Percentiles rank a stretch among this genome's conserved stretches.
Conservation (phyloP, 2,113 vertebrate species). For the Albula glossodonta region DNA sequence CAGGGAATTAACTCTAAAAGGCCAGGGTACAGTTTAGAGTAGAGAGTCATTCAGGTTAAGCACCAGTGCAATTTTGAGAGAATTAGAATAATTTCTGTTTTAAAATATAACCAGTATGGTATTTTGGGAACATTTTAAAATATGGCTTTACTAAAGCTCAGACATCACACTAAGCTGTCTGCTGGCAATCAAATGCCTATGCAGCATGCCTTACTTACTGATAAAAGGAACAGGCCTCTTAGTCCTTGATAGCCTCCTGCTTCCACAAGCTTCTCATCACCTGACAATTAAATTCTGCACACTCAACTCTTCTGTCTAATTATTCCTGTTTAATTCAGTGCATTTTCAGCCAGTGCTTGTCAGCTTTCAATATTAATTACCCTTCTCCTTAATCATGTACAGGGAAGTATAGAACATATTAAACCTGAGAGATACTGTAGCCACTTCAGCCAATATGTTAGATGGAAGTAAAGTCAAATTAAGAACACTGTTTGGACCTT, state of each 20-base stretch:
- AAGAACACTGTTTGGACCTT: background rate
- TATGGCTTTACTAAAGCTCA: too few relatives aligned
- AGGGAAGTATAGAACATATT: background rate
- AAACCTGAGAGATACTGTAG: background rate
- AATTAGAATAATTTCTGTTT: too few relatives aligned
- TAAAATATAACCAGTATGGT: too few relatives aligned
- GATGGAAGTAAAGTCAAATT: background rate
- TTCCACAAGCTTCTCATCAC: slow-evolving; percentile 15
- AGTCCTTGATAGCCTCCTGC: background rate
- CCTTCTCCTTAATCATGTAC: slow-evolving; percentile 16
- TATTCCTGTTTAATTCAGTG: slow-evolving; percentile 30
- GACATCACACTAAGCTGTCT: background rate
- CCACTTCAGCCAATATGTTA: background rate
- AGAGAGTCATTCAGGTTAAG: too few relatives aligned
- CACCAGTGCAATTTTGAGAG: too few relatives aligned
- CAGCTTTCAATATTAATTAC: slow-evolving; percentile 40
- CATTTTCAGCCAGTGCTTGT: slow-evolving; percentile 33
- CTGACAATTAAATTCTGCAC: slow-evolving; percentile 41
- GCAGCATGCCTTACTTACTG: too few relatives aligned
- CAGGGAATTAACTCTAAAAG: too few relatives aligned
- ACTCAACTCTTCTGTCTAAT: slow-evolving; percentile 21
- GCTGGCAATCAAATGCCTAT: background rate
- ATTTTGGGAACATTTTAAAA: too few relatives aligned
- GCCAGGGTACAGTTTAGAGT: too few relatives aligned
- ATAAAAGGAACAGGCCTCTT: too few relatives aligned